phyloP scores from a whole-genome alignment of 2,113 vertebrate genomes.

The Zosterops lateralis region DNA sequence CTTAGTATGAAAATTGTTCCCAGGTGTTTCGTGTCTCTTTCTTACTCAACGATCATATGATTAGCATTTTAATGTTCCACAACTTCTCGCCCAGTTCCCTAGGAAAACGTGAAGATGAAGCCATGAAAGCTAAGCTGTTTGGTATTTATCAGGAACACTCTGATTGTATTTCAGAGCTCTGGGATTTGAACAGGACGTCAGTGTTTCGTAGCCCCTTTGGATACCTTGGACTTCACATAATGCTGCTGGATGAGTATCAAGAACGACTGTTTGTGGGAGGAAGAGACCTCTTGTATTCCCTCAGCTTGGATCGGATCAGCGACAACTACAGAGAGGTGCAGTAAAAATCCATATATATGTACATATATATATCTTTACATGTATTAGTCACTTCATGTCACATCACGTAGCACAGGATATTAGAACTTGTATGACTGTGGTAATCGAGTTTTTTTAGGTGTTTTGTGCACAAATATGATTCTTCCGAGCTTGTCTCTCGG shows the following conservation, averaged over 20 bases:
- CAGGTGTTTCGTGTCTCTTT: not conserved
- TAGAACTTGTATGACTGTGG: not conserved
- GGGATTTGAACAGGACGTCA: slow-evolving; percentile 91
- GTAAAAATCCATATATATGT: not conserved
- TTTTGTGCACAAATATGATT: not conserved
- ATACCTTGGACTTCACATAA: slow-evolving; percentile 82
- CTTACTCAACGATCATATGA: not conserved
- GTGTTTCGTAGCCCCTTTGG: slow-evolving; percentile 84
- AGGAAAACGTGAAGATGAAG: not conserved
- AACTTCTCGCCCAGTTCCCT: not conserved
- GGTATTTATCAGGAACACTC: slow-evolving; percentile 17
- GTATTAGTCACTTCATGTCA: not conserved
- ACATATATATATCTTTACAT: not conserved
- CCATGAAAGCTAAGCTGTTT: not conserved
- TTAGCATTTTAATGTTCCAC: not conserved
- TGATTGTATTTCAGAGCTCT: slow-evolving; percentile 84
- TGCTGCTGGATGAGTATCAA: slow-evolving; percentile 92
- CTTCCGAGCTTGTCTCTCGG: no score
- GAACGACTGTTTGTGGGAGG: slow-evolving; percentile 92
- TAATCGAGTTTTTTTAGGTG: not conserved
- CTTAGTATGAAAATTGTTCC: slow-evolving; percentile 1
- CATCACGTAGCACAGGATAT: not conserved
- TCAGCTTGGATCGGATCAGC: slow-evolving; percentile 87
- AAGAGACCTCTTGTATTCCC: slow-evolving; percentile 89
- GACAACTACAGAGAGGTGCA: slow-evolving; percentile 86